Percentiles rank a stretch among this genome's conserved stretches.
phyloP scores from a whole-genome alignment of 2,888 invertebrate genomes.

The Malthinus seriepunctatus region DNA sequence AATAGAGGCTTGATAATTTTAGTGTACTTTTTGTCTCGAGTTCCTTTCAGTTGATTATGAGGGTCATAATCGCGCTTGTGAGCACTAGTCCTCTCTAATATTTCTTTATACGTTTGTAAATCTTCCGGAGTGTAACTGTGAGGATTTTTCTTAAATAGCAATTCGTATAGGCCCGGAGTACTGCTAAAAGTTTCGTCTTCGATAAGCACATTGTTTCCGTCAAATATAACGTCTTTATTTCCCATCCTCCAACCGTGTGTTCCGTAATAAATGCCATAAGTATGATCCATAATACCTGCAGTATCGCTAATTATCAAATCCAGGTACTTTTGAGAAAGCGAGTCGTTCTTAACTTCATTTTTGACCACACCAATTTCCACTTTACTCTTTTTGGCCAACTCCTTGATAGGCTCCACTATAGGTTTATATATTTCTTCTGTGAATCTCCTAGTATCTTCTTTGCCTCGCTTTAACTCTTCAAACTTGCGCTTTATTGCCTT shows the following conservation, averaged over 20 bases:
- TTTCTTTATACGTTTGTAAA: not conserved
- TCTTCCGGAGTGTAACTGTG: not conserved
- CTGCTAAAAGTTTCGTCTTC: not conserved
- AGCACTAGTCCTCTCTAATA: not conserved
- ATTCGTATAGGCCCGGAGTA: not conserved
- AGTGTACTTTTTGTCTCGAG: not conserved
- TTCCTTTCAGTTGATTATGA: not conserved
- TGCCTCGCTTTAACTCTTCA: too few relatives aligned
- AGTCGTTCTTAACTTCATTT: not conserved
- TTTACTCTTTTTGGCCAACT: too few relatives aligned
- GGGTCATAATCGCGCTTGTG: not conserved
- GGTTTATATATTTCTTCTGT: too few relatives aligned
- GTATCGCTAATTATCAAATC: not conserved
- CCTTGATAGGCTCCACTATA: too few relatives aligned
- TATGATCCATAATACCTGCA: not conserved
- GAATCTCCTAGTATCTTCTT: too few relatives aligned
- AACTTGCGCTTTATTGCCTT: too few relatives aligned
- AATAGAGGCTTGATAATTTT: slow-evolving; percentile 2
- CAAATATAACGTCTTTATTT: not conserved
- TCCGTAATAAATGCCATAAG: not conserved
- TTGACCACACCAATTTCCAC: too few relatives aligned
- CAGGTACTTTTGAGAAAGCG: not conserved
- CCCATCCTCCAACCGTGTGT: not conserved
- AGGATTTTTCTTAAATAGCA: not conserved
- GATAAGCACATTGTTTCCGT: not conserved